phyloP scores from a whole-genome alignment of 2,113 vertebrate genomes.

The Trichomycterus rosablanca region DNA sequence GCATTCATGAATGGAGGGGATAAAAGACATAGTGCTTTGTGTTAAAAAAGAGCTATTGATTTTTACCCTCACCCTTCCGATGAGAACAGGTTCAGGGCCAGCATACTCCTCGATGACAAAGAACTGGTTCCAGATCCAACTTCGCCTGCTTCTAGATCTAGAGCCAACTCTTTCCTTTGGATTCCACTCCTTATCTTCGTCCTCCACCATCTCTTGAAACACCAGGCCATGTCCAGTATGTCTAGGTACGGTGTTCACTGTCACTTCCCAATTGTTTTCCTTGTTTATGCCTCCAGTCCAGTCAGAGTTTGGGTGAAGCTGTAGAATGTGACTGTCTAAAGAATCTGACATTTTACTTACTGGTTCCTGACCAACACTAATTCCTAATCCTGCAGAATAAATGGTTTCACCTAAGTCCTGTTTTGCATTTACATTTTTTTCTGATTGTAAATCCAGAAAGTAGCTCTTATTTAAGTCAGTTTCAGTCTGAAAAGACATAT shows the following conservation, averaged over 20 bases:
- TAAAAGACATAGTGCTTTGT: not conserved
- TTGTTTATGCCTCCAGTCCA: constrained; percentile 34
- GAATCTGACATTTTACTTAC: constrained; percentile 52
- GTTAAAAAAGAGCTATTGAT: not conserved
- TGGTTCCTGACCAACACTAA: constrained; percentile 53
- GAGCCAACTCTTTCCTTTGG: constrained; percentile 51
- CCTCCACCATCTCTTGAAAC: constrained; percentile 64
- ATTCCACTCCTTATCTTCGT: constrained; percentile 29
- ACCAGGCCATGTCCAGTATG: constrained; percentile 56
- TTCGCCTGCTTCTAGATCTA: constrained; percentile 77
- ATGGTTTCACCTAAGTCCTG: constrained; percentile 48
- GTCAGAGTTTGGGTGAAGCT: constrained; percentile 63
- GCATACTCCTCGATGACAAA: constrained; percentile 90
- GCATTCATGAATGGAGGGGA: not conserved
- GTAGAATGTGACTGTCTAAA: constrained; percentile 64
- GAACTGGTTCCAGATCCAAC: constrained; percentile 96
- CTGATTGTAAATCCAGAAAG: constrained; percentile 56
- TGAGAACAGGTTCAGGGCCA: constrained; percentile 86
- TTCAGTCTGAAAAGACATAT: constrained; percentile 52
- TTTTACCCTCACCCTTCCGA: constrained; percentile 79
- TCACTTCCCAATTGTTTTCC: constrained; percentile 30
- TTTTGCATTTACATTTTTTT: constrained; percentile 41
- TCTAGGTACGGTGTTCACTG: constrained; percentile 33
- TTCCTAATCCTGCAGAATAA: constrained; percentile 50
- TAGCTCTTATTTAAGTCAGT: constrained; percentile 50